A percentile compares a stretch with the other conserved stretches of the same genome.
Conservation (phyloP, 2,113 vertebrate species). For the Pelobates fuscus region DNA sequence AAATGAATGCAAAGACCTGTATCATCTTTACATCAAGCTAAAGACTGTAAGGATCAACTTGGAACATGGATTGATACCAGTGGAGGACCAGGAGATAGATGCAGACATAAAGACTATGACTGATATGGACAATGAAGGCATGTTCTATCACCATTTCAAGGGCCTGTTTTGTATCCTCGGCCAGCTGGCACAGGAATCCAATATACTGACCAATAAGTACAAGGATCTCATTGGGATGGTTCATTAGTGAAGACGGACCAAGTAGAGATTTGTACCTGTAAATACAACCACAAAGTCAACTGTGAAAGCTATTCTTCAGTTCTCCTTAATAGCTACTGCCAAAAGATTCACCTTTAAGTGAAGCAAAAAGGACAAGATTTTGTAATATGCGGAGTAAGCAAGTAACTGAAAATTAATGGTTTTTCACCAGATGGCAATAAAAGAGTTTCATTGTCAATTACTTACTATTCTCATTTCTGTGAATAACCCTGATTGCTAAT, state of each 20-base stretch:
- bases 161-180: slow-evolving; percentile 79
- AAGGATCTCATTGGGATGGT: slow-evolving; percentile 77
- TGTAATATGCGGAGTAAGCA: too few relatives aligned
- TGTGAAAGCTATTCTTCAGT: too few relatives aligned
- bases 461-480: too few relatives aligned
- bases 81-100: slow-evolving; percentile 35
- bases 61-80: slow-evolving; percentile 71
- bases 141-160: slow-evolving; percentile 76
- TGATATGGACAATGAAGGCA: slow-evolving; percentile 62
- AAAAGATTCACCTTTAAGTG: too few relatives aligned
- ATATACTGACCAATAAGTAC: slow-evolving; percentile 77
- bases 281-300: too few relatives aligned
- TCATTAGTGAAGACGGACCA: neutral
- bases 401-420: too few relatives aligned
- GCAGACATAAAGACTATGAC: slow-evolving; percentile 50
- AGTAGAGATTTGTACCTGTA: too few relatives aligned
- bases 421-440: too few relatives aligned
- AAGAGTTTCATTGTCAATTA: too few relatives aligned
- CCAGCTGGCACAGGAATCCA: slow-evolving; percentile 74
- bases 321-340: too few relatives aligned
- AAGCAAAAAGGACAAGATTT: too few relatives aligned
- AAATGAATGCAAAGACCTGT: slow-evolving; percentile 62
- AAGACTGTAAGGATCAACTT: slow-evolving; percentile 75
- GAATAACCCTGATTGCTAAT: too few relatives aligned
- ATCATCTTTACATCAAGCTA: slow-evolving; percentile 76